Evolutionary conservation across 2,113 vertebrate genomes (phyloP), one percentile per base, ranked within the genome.

Genomic region (Castor canadensis): DNA sequence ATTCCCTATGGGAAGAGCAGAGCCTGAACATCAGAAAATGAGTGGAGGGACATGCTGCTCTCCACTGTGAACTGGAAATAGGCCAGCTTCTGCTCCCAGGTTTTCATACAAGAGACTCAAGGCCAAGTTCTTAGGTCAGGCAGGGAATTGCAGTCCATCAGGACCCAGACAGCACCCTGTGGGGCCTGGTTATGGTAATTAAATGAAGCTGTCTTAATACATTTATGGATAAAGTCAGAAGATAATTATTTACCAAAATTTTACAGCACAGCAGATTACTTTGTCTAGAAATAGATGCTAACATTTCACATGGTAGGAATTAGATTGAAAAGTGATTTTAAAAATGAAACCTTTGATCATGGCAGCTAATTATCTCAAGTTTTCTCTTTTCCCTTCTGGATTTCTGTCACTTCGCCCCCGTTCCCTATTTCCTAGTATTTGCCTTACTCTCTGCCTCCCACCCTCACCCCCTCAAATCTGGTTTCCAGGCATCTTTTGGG

Each of bases 271-370:
- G 38, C 32, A 17, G 49, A 73, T 94, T 71, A 80, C 20, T 95
- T 91, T 91, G 86, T 15, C 86, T 96, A 87, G 79, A 93, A 96
- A 97, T 87, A 97, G 91, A 95, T 62, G 64, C 93, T 91, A 89
- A 30, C 17, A 38, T 95, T 94, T 96, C 30, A 49, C 45, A 75
- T 64, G 49, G 38, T 58, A 60, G 73, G 80, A 87, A 96, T 96
- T 88, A 89, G 75, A 97, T 82, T 84, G 83, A 83, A 91, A 94
- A 96, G 43, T 35, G 24, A 89, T 64, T 88, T 95, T 80, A 66
- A 89, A 96, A 84, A 92, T 43, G 69, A 95, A 97, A 77, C 10
- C 60, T 66, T 97, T 96, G 77, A 96, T 96, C 82, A 64, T 4
- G 20, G 60, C 52, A 94, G 43, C 71, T 97, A 94, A 97, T 96